These are phyloP conservation scores for Ptychoptera contaminata DNA, from an alignment of 2,888 invertebrate genomes.

Conservation along the genomic window DNA sequence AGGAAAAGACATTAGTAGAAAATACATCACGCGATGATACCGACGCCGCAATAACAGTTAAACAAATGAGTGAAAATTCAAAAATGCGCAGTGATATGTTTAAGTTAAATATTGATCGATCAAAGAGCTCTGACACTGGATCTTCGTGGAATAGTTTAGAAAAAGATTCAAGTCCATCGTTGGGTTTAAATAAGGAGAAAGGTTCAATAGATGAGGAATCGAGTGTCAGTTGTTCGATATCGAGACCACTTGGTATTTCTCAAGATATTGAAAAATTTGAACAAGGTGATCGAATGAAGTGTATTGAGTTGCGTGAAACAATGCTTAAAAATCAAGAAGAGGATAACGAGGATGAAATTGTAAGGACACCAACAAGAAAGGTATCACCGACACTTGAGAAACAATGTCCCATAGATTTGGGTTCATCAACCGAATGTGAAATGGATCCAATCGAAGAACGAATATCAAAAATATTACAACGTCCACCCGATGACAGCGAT, in stretches of 20 bases:
- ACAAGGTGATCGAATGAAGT: conserved; percentile 38
- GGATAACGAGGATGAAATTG: conserved; percentile 23
- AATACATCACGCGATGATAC: conserved; percentile 32
- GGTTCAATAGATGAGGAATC: conserved; percentile 55
- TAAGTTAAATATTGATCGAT: conserved; percentile 56
- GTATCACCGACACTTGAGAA: conserved; percentile 45
- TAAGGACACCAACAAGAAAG: conserved; percentile 32
- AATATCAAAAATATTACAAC: conserved; percentile 24
- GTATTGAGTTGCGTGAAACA: conserved; percentile 40
- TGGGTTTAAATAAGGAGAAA: conserved; percentile 37
- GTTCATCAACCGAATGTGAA: conserved; percentile 38
- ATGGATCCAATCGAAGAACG: conserved; percentile 32
- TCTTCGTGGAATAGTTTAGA: conserved; percentile 64
- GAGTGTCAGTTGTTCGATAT: conserved; percentile 63
- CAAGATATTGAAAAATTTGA: conserved; percentile 53
- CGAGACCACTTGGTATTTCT: conserved; percentile 61
- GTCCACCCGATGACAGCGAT: conserved; percentile 36
- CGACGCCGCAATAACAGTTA: conserved; percentile 34
- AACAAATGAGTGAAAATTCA: conserved; percentile 13
- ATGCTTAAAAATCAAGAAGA: conserved; percentile 34
- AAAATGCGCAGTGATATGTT: conserved; percentile 13
- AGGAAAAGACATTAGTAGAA: conserved; percentile 15
- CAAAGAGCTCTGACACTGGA: conserved; percentile 60
- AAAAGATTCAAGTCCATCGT: conserved; percentile 46
- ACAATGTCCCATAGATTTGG: conserved; percentile 45